Evolutionary conservation across 1,140 invertebrate species (phyloP).

Genomic region (Antheraea mylitta): DNA sequence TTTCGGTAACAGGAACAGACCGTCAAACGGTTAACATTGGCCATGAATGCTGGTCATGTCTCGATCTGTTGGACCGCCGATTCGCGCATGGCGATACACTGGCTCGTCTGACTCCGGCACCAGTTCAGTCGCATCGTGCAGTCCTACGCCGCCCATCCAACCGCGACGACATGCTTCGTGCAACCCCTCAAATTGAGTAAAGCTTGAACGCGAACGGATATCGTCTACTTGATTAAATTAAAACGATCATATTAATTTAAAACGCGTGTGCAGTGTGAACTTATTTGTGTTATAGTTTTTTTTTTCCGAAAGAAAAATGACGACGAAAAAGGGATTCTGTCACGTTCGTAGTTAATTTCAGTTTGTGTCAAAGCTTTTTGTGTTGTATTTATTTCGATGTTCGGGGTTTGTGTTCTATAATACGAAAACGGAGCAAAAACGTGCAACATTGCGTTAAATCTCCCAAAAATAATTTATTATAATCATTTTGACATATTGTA

Average conservation of each 20-base stretch:
- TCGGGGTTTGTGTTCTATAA: constrained; percentile 20
- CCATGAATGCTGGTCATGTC: constrained; percentile 52
- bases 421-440: not conserved
- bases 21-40: constrained; percentile 55
- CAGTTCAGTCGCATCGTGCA: constrained; percentile 33
- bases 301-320: constrained; percentile 48
- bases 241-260: constrained; percentile 18
- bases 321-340: constrained; percentile 45
- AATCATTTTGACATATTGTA: too few species aligned
- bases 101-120: constrained; percentile 7
- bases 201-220: constrained; percentile 33
- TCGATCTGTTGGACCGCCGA: constrained; percentile 32
- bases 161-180: constrained; percentile 55
- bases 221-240: constrained; percentile 15
- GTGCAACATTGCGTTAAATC: not conserved
- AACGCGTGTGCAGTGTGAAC: constrained; percentile 40
- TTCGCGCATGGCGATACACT: constrained; percentile 53
- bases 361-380: constrained; percentile 55
- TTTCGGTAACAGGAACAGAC: constrained; percentile 21
- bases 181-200: constrained; percentile 26
- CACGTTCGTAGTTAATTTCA: constrained; percentile 65
- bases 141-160: constrained; percentile 47
- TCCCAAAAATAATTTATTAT: not conserved
- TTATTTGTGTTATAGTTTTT: constrained; percentile 31
- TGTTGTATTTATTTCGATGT: constrained; percentile 37